A percentile compares a stretch with the other conserved stretches of the same genome.
phyloP scores from a whole-genome alignment of 2,113 vertebrate genomes.

The Pteropus alecto region DNA sequence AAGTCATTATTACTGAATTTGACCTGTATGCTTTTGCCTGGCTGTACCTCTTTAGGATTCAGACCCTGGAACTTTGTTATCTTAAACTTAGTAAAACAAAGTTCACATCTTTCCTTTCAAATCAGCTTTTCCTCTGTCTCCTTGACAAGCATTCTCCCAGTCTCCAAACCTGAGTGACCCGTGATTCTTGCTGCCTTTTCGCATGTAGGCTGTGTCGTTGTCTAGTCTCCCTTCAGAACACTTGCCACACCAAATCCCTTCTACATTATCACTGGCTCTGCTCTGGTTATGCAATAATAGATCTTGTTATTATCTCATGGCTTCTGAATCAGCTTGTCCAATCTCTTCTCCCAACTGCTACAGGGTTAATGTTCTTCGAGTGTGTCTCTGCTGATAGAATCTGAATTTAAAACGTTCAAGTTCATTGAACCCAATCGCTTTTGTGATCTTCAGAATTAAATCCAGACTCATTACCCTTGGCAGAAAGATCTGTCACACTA shows the following conservation, averaged over 20 bases:
- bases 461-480: not conserved
- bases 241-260: not conserved
- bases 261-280: not conserved
- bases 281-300: not conserved
- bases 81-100: slow-evolving; percentile 10
- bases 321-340: not conserved
- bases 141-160: not conserved
- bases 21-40: not conserved
- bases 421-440: not conserved
- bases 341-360: not conserved
- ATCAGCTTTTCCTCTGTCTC: not conserved
- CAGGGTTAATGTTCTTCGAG: not conserved
- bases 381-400: not conserved
- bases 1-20: not conserved
- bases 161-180: not conserved
- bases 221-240: fast-evolving
- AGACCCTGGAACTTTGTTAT: not conserved
- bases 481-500: not conserved
- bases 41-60: not conserved
- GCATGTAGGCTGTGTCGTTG: not conserved
- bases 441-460: not conserved
- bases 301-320: not conserved
- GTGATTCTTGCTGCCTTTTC: not conserved
- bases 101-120: not conserved
- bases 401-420: not conserved